Conservation (phyloP, 2,888 invertebrate genomes). For the Drosophila affinis region DNA sequence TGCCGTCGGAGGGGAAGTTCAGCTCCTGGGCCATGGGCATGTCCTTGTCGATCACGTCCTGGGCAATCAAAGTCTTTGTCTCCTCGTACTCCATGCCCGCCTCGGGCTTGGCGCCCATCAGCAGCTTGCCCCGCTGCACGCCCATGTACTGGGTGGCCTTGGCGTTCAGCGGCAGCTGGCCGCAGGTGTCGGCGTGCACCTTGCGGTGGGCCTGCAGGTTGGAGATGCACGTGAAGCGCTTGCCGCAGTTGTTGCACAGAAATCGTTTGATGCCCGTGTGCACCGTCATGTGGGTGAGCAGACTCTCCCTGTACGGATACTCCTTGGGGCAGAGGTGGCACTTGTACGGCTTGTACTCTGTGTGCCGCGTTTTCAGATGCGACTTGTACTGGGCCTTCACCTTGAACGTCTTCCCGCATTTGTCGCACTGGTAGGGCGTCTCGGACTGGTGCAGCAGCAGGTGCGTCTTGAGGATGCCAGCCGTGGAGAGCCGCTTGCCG, state of each 20-base stretch:
- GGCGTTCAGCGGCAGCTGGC: slow-evolving; percentile 81
- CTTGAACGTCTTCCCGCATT: slow-evolving; percentile 82
- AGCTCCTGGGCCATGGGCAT: slow-evolving; percentile 79
- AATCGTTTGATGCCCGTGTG: slow-evolving; percentile 85
- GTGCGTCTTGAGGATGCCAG: slow-evolving; percentile 84
- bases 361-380: slow-evolving; percentile 83
- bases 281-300: slow-evolving; percentile 84
- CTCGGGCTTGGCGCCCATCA: slow-evolving; percentile 82
- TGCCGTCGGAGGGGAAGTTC: slow-evolving; percentile 77
- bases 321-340: slow-evolving; percentile 84
- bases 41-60: slow-evolving; percentile 79
- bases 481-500: slow-evolving; percentile 83
- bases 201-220: slow-evolving; percentile 85
- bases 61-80: slow-evolving; percentile 78
- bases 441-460: slow-evolving; percentile 84
- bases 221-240: slow-evolving; percentile 85
- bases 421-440: slow-evolving; percentile 81
- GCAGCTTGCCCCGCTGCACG: slow-evolving; percentile 80
- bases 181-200: slow-evolving; percentile 84
- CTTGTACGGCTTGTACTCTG: slow-evolving; percentile 85
- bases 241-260: slow-evolving; percentile 84
- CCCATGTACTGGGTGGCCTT: slow-evolving; percentile 83
- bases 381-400: slow-evolving; percentile 83
- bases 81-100: slow-evolving; percentile 81
- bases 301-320: slow-evolving; percentile 85